phyloP scores from a whole-genome alignment of 64 coral and sea anemone species.

The Montipora sp. region DNA sequence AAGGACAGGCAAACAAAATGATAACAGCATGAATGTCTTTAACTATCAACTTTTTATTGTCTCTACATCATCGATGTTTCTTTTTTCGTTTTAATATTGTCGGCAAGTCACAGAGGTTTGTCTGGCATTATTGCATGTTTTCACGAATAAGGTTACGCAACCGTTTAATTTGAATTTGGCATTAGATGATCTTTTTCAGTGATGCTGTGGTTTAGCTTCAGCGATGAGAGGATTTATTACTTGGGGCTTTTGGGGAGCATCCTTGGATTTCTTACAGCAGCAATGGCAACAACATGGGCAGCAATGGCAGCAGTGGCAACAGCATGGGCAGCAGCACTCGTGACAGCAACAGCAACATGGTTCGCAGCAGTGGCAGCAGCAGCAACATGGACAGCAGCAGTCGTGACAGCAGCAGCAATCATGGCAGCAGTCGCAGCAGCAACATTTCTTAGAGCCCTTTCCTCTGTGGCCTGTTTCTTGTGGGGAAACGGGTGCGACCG shows the following conservation, averaged over 20 bases:
- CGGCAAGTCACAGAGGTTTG: slow-evolving; percentile 1
- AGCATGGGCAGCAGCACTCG: slow-evolving; percentile 59
- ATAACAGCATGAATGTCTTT: not conserved
- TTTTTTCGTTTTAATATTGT: not conserved
- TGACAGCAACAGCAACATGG: slow-evolving; percentile 64
- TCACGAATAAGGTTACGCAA: not conserved
- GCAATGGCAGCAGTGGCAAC: slow-evolving; percentile 75
- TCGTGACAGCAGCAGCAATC: slow-evolving; percentile 43
- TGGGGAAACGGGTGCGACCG: slow-evolving; percentile 16
- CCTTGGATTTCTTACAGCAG: slow-evolving; percentile 76
- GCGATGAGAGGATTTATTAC: slow-evolving; percentile 8
- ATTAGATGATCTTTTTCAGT: not conserved
- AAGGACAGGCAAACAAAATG: not conserved
- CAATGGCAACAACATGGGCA: slow-evolving; percentile 69
- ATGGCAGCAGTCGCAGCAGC: slow-evolving; percentile 40
- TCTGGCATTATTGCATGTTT: not conserved
- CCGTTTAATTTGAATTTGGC: not conserved
- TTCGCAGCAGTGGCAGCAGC: slow-evolving; percentile 62
- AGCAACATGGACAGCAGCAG: slow-evolving; percentile 75
- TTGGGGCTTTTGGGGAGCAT: not conserved
- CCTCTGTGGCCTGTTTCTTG: slow-evolving; percentile 17
- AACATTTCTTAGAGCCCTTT: slow-evolving; percentile 50
- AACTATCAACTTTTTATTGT: not conserved
- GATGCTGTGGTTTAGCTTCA: slow-evolving; percentile 30
- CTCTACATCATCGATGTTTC: not conserved